Conservation (phyloP, 2,888 invertebrate genomes). For the Drosophila austrosaltans region DNA sequence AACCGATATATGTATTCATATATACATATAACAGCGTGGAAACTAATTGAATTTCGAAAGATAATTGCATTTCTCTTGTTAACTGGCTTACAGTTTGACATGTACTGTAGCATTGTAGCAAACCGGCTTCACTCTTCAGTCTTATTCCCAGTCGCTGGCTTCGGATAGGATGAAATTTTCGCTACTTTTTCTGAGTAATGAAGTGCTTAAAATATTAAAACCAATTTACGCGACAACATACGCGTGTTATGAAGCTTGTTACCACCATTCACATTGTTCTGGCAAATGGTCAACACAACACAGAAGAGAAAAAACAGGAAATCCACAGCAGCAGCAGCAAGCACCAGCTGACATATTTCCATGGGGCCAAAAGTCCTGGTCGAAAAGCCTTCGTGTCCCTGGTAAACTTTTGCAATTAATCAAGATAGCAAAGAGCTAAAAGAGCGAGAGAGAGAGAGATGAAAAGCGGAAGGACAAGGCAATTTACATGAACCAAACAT, state of each 20-base stretch:
- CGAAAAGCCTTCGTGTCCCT: constrained; percentile 38
- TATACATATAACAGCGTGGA: background rate
- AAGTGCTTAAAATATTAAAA: constrained; percentile 76
- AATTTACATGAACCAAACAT: constrained; percentile 69
- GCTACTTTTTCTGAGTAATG: constrained; percentile 55
- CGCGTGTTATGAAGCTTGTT: constrained; percentile 75
- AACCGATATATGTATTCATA: background rate
- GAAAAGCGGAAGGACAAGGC: constrained; percentile 45
- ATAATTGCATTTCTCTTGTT: constrained; percentile 48
- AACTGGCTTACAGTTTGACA: background rate
- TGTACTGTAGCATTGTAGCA: background rate
- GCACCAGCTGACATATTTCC: constrained; percentile 71
- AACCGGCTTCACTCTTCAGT: background rate
- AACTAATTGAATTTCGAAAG: constrained; percentile 13
- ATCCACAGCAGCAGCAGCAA: constrained; percentile 45
- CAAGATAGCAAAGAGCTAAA: constrained; percentile 62
- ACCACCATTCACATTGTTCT: constrained; percentile 60
- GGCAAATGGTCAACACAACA: constrained; percentile 8
- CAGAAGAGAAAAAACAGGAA: constrained; percentile 23
- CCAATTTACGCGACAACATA: constrained; percentile 76
- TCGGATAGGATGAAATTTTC: constrained; percentile 7
- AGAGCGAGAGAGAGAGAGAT: constrained; percentile 30
- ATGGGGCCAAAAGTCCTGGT: constrained; percentile 43
- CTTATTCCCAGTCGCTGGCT: background rate
- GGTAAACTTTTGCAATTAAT: constrained; percentile 77